Evolutionary conservation across 2,113 vertebrate genomes (phyloP), one percentile per base, ranked within the genome.

Genomic region (Lepus timidus): DNA sequence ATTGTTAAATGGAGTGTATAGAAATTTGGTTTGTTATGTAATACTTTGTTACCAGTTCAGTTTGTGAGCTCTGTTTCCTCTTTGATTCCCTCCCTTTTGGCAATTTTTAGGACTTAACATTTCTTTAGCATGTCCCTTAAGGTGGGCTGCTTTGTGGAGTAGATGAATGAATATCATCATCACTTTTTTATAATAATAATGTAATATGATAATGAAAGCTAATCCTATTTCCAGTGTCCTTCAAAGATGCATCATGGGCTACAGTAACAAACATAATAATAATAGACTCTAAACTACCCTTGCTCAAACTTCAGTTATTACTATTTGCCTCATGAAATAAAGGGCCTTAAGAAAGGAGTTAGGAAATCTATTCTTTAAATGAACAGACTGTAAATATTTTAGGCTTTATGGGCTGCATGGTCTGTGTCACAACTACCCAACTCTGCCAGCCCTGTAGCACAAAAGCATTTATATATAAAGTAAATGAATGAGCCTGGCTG

Each of bases 11-110:
- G 85, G 22, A 2, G 4, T 90, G 88, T 82, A 90, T 80, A 76
- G 36, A 94, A 65, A 6, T 85, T 85, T 93, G 6, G 6, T 58
- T 96, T 89, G 73, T 93, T 93, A 92, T 71, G 29, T 94, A 14
- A 85, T 44, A 78, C 17, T 91, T 67, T 78, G 10, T 65, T 88
- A 23, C 44, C 52, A 76, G 44, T 68, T 94, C 31, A 92, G 36
- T 96, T 90, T 80, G 12, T 95, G 79, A 58, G 1, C 27, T 51
- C 25, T 61, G 4, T 92, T 91, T 90, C 23, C 22, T 93, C 76
- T 89, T 65, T 82, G 16, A 68, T 84, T 68, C 17, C 14, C 4
- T 93, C 9, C 33, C 12, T 88, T 76, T 61, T 88, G 80, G 44
- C 65, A 52, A 67, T 85, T 93, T 95, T 93, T 8, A 85, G 49